Evolutionary conservation across 2,888 invertebrate species (phyloP), one percentile per base, ranked within the genome.

Genomic region (Parnassius glacialis): DNA sequence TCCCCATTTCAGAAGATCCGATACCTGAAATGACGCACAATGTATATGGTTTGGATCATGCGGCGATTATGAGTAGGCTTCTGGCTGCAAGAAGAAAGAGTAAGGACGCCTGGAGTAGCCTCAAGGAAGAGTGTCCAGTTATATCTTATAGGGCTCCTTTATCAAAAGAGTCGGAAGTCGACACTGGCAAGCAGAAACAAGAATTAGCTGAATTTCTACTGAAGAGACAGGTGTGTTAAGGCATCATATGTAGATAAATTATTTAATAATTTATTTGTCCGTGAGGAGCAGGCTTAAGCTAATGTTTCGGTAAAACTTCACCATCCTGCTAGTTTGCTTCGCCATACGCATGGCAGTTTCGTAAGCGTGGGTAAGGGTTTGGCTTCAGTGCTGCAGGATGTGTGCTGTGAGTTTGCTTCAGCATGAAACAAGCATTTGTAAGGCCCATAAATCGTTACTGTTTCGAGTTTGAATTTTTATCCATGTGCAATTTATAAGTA

Each of bases 11-110:
- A 54, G 87, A 92, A 50, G 84, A 92, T 9, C 80, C 87, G 7
- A 70, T 95, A 65, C 95, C 96, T 2, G 84, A 92, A 65, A 96
- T 96, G 96, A 93, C 94, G 1, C 93, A 95, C 67, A 93, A 94
- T 80, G 93, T 96, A 5, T 92, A 94, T 48, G 95, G 95, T 0
- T 81, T 97, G 54, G 93, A 96, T 79, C 95, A 95, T 72, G 82
- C 85, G 0, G 86, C 84, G 61, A 94, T 96, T 52, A 93, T 96
- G 93, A 88, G 84, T 48, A 85, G 92, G 57, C 85, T 94, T 1
- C 61, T 90, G 10, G 85, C 84, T 0, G 91, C 92, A 34, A 85
- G 93, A 73, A 92, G 91, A 58, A 93, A 89, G 71, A 92, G 87
- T 0, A 88, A 84, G 62, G 89, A 92, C 3, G 93, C 94, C 0